These are phyloP conservation scores for Anguilla anguilla DNA, from an alignment of 2,797 vertebrate genomes.

Conservation along the genomic window DNA sequence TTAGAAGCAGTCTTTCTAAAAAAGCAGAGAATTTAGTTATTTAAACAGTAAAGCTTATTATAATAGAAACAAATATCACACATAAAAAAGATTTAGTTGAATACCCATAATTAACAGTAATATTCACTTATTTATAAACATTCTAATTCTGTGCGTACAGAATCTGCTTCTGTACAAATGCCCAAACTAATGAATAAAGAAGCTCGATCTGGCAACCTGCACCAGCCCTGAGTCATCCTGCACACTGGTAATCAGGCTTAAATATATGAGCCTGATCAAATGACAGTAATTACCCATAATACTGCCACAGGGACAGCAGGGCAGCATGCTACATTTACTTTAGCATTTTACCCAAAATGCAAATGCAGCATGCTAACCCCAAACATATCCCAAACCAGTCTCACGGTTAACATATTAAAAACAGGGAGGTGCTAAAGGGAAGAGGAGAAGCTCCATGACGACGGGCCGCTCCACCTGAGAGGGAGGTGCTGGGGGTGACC, in stretches of 20 bases:
- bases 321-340: neutral
- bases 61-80: neutral
- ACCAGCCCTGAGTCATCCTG: neutral
- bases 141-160: neutral
- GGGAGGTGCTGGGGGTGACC: slow-evolving; percentile 92
- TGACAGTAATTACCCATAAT: neutral
- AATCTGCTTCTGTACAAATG: neutral
- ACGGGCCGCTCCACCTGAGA: slow-evolving; percentile 79
- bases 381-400: neutral
- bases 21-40: neutral
- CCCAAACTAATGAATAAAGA: neutral
- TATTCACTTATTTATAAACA: neutral
- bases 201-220: neutral
- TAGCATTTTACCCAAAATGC: neutral
- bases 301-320: neutral
- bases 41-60: neutral
- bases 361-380: neutral
- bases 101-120: neutral
- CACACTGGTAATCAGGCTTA: neutral
- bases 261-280: neutral
- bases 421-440: neutral
- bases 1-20: no score
- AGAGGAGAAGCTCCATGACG: neutral
- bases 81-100: neutral
- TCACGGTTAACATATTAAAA: neutral